These are phyloP conservation scores for Tapirus indicus DNA, from an alignment of 2,797 vertebrate genomes.

Conservation along the genomic window DNA sequence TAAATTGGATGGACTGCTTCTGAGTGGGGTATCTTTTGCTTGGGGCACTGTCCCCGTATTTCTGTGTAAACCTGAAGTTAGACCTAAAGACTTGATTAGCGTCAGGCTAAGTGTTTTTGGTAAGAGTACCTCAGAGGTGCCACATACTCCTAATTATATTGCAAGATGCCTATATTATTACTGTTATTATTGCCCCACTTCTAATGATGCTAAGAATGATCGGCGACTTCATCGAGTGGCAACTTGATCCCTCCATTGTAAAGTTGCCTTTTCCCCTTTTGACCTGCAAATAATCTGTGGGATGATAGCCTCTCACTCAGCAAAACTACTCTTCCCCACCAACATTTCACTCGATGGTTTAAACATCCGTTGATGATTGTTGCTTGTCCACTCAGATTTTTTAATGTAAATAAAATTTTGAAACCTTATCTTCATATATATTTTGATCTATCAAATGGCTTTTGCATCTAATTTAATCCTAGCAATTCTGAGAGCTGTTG, in stretches of 20 bases:
- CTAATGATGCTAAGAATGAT: not conserved
- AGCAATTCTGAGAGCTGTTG: not conserved
- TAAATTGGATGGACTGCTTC: not conserved
- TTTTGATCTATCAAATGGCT: not conserved
- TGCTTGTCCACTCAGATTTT: not conserved
- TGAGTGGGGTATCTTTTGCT: not conserved
- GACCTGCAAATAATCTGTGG: not conserved
- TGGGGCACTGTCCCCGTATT: not conserved
- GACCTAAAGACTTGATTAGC: not conserved
- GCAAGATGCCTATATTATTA: not conserved
- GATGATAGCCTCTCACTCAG: not conserved
- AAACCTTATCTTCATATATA: not conserved
- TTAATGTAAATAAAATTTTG: constrained; percentile 9
- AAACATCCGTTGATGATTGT: not conserved
- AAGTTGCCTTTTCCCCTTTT: not conserved
- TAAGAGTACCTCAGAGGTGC: not conserved
- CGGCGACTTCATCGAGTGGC: not conserved
- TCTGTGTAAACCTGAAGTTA: not conserved
- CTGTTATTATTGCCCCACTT: not conserved
- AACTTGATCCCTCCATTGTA: not conserved
- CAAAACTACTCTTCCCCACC: not conserved
- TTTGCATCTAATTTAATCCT: not conserved
- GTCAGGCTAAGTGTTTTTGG: not conserved
- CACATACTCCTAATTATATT: not conserved
- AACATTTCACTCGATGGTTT: not conserved